Conservation (phyloP, 2,797 vertebrate genomes). For the Muscicapa striata region DNA sequence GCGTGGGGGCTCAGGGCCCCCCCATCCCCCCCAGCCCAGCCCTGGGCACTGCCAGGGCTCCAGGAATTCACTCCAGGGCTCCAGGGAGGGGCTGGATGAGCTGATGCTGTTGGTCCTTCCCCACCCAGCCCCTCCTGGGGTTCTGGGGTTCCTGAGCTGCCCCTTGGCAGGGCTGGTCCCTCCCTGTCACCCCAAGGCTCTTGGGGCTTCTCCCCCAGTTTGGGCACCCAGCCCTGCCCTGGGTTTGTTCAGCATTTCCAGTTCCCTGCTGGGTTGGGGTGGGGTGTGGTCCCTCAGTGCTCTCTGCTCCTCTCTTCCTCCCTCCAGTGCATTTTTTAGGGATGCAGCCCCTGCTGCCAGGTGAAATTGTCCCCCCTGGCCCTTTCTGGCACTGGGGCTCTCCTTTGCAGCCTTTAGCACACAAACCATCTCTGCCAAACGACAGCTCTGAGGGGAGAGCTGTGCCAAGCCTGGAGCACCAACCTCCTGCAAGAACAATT, state of each 20-base stretch:
- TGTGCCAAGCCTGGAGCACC: background rate
- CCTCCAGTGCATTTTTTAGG: background rate
- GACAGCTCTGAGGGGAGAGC: background rate
- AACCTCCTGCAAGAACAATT: background rate
- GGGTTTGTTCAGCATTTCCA: background rate
- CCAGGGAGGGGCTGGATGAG: rapidly evolving
- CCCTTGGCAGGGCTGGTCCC: background rate
- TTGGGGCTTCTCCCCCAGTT: background rate
- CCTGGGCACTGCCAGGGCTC: background rate
- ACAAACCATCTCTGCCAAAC: background rate
- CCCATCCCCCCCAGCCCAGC: background rate
- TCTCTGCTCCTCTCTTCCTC: background rate
- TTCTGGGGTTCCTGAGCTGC: background rate
- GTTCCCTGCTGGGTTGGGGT: background rate
- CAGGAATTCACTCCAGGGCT: background rate
- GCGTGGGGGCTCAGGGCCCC: background rate
- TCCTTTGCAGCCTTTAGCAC: background rate
- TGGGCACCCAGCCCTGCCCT: background rate
- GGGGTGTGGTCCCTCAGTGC: background rate
- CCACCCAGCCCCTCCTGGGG: rapidly evolving
- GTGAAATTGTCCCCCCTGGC: background rate
- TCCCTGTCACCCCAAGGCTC: rapidly evolving
- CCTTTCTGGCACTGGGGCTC: background rate
- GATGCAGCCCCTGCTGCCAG: background rate
- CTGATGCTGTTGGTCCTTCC: background rate